These are phyloP conservation scores for Heliconius eleuchia DNA, from an alignment of 1,140 invertebrate species.

Conservation along the genomic window DNA sequence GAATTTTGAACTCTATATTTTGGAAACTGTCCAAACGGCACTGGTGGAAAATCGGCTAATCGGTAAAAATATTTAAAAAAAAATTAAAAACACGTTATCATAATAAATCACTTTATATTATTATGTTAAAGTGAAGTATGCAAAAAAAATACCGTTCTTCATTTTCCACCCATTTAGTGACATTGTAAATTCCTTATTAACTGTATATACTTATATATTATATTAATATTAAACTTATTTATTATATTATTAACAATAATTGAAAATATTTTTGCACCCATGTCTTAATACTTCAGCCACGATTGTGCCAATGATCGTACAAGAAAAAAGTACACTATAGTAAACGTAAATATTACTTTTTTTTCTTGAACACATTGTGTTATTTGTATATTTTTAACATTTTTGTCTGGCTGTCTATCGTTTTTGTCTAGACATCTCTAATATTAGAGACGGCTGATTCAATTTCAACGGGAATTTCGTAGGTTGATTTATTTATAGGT, in stretches of 20 bases:
- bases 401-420: not conserved
- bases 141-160: too few species aligned
- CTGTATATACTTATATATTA: not conserved
- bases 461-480: not conserved
- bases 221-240: not conserved
- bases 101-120: too few species aligned
- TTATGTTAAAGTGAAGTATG: too few species aligned
- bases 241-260: too few species aligned
- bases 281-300: not conserved
- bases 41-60: too few species aligned
- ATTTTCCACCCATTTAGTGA: not conserved
- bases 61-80: too few species aligned
- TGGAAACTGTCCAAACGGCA: too few species aligned
- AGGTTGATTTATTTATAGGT: not conserved
- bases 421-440: not conserved
- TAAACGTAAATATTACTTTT: not conserved
- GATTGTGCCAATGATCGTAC: not conserved
- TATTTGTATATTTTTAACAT: not conserved
- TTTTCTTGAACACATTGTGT: not conserved
- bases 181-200: not conserved
- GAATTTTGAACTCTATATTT: not conserved
- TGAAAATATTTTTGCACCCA: not conserved
- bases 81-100: too few species aligned
- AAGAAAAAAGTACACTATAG: not conserved
- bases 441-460: not conserved